Evolutionary conservation across 2,797 vertebrate species (phyloP).

Genomic region (Chaenodraco wilsoni): DNA sequence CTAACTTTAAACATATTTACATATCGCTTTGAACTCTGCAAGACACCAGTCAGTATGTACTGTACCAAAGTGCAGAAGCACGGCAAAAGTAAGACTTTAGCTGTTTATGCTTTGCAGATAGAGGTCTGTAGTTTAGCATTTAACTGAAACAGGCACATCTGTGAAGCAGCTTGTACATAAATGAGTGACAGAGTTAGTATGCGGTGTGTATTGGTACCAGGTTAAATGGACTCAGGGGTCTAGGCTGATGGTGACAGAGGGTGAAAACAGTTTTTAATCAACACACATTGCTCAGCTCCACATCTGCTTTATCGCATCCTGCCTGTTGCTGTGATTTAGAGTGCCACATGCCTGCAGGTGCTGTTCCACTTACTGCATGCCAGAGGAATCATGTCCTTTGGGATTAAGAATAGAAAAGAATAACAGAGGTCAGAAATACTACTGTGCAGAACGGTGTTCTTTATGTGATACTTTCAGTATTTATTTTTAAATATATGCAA

Average conservation of each 20-base stretch:
- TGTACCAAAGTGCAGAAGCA: slow-evolving; percentile 34
- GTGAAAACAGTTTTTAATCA: slow-evolving; percentile 47
- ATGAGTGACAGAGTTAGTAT: slow-evolving; percentile 46
- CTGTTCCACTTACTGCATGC: slow-evolving; percentile 48
- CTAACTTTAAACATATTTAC: slow-evolving; percentile 49
- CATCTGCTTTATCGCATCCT: slow-evolving; percentile 57
- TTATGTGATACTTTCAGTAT: slow-evolving; percentile 1
- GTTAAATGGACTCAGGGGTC: slow-evolving; percentile 29
- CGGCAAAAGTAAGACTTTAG: slow-evolving; percentile 33
- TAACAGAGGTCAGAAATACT: slow-evolving; percentile 42
- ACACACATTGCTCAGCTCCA: slow-evolving; percentile 30
- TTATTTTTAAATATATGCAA: slow-evolving; percentile 1
- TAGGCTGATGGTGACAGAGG: slow-evolving; percentile 34
- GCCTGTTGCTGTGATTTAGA: slow-evolving; percentile 61
- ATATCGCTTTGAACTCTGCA: slow-evolving; percentile 47
- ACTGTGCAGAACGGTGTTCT: slow-evolving; percentile 15
- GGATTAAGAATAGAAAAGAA: slow-evolving; percentile 50
- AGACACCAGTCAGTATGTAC: slow-evolving; percentile 37
- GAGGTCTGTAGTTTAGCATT: slow-evolving; percentile 31
- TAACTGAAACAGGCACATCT: slow-evolving; percentile 51
- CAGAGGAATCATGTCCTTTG: slow-evolving; percentile 52
- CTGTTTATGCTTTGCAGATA: slow-evolving; percentile 27
- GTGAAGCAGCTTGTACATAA: slow-evolving; percentile 53
- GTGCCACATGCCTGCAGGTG: slow-evolving; percentile 53
- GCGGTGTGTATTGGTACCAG: slow-evolving; percentile 7